These are phyloP conservation scores for Emmelina monodactyla DNA, from an alignment of 2,888 invertebrate genomes.

Conservation along the genomic window DNA sequence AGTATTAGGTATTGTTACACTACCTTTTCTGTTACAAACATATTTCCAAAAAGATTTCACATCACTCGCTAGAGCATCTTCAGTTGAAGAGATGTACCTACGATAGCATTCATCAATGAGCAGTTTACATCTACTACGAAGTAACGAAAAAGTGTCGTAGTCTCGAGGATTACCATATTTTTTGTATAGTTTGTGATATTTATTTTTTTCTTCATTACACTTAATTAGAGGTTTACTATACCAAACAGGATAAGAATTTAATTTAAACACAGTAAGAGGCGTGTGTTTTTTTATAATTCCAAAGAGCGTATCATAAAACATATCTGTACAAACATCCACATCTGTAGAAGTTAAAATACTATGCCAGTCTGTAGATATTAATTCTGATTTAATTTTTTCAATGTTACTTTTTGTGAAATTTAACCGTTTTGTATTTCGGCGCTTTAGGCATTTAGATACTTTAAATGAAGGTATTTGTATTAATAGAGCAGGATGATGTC, in stretches of 20 bases:
- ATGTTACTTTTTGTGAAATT: neutral
- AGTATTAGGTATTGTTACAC: neutral
- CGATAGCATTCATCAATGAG: neutral
- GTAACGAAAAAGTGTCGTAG: slow-evolving; percentile 1
- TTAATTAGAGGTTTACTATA: neutral
- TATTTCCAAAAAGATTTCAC: slow-evolving; percentile 3
- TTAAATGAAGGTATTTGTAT: neutral
- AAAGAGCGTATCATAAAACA: neutral
- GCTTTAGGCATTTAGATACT: neutral
- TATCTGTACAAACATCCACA: neutral
- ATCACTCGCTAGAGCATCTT: neutral
- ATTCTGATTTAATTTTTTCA: neutral
- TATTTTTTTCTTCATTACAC: neutral
- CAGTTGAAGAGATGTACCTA: neutral
- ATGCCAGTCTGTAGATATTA: neutral
- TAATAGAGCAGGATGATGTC: neutral
- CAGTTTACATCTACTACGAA: neutral
- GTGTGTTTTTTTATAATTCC: slow-evolving; percentile 1
- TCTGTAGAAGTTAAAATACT: neutral
- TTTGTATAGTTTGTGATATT: slow-evolving; percentile 1
- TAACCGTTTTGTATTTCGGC: neutral
- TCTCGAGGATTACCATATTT: slow-evolving; percentile 2
- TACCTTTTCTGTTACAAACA: neutral
- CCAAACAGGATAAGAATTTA: neutral
- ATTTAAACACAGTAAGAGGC: neutral